phyloP scores from a whole-genome alignment of 2,113 vertebrate species.

The Campylorhamphus procurvoides region DNA sequence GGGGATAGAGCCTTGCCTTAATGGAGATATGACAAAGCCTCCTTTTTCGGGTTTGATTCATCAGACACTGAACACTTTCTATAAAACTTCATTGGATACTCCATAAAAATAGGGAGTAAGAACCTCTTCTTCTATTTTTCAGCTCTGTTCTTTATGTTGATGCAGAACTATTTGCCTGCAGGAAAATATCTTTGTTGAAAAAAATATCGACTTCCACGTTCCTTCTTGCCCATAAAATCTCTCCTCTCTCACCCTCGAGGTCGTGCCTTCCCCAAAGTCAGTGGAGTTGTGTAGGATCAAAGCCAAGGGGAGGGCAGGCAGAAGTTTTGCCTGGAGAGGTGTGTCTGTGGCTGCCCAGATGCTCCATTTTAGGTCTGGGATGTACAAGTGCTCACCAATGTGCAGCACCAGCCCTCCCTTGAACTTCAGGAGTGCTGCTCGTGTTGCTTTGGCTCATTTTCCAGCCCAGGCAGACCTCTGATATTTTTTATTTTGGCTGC shows the following conservation, averaged over 20 bases:
- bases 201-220: neutral
- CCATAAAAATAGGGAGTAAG: neutral
- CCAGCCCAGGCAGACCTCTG: neutral
- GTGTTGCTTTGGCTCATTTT: neutral
- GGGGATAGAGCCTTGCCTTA: neutral
- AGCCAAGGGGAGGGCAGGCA: neutral
- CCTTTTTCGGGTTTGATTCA: neutral
- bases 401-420: neutral
- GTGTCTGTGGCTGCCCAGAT: neutral
- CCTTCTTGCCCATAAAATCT: neutral
- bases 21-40: neutral
- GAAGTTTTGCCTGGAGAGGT: neutral
- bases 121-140: neutral
- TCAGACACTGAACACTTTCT: neutral
- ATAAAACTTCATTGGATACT: neutral
- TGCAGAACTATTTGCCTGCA: neutral
- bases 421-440: neutral
- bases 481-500: neutral
- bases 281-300: neutral
- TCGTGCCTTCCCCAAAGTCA: neutral
- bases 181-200: neutral
- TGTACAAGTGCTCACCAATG: neutral
- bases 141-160: rapidly evolving
- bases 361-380: neutral
- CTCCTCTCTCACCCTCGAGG: neutral